Evolutionary conservation across 2,888 invertebrate genomes (phyloP).

Genomic region (Deroplatys truncata): DNA sequence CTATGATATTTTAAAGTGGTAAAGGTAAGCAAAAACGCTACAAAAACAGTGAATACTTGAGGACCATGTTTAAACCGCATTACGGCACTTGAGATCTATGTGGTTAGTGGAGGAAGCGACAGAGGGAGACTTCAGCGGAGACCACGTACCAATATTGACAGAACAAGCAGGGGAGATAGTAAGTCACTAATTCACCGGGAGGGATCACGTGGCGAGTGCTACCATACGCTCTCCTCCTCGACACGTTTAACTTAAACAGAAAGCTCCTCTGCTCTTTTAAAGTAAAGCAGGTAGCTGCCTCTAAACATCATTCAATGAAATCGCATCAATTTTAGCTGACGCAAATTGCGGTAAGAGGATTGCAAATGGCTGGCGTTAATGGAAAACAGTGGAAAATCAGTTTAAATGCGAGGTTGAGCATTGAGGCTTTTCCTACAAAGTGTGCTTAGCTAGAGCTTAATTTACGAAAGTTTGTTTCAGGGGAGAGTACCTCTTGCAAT

Average conservation of each 20-base stretch:
- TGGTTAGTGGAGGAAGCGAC: neutral
- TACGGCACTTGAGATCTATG: neutral
- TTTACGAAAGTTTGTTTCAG: neutral
- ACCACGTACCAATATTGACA: neutral
- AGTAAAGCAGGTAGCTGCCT: neutral
- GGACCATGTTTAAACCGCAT: neutral
- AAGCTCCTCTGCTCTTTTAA: neutral
- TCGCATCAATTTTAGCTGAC: neutral
- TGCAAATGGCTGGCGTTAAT: neutral
- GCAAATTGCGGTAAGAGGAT: neutral
- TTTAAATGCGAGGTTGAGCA: neutral
- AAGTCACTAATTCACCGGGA: too few species aligned
- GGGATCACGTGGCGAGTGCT: too few species aligned
- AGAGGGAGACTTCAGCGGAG: too few species aligned
- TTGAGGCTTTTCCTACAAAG: neutral
- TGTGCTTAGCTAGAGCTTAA: neutral
- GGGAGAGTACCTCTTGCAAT: too few species aligned
- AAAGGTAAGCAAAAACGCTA: neutral
- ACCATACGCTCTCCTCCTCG: neutral
- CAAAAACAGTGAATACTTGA: neutral
- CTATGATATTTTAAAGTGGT: neutral
- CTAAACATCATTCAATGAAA: neutral
- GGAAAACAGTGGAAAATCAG: neutral
- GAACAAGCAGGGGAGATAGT: neutral
- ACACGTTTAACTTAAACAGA: neutral